Evolutionary conservation across 2,888 invertebrate genomes (phyloP), one percentile per base, ranked within the genome.

Genomic region (Sympetrum striolatum): DNA sequence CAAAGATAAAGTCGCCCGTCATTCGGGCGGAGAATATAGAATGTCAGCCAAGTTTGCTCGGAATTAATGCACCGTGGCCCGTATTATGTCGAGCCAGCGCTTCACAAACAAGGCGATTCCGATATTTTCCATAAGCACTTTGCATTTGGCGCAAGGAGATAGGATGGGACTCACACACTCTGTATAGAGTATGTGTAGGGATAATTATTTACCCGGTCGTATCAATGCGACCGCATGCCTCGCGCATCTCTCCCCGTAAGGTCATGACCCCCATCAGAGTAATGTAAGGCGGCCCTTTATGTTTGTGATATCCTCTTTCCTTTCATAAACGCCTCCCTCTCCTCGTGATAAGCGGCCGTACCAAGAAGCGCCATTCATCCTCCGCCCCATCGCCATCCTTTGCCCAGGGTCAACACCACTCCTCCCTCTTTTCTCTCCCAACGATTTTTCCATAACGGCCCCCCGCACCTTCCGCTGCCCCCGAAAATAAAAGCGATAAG

Each of bases 331-430:
- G 48, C 58, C 35, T 15, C 58, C 58, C 86, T n/a, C 60, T 37
- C 60, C n/a, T 5, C 37, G 18, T 60, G 60, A 86, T 86, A 64
- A 64, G 86, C 86, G 37, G 31, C 73, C 12, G 25, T 31, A 73
- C 73, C 73, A 31, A 73, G 73, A 60, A 60, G 12, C 58, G 39
- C 39, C 86, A 37, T 60, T 37, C 60, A 53, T 60, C 53, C 86
- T 53, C 53, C 81, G 2, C 53, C 35, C 53, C 82, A 25, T 48
- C 53, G 25, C 82, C 58, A 25, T 58, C 58, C 53, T 53, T 82
- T 82, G 53, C 86, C 86, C 86, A 60, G 58, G 22, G 86, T 86
- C 86, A 86, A 86, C 86, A 86, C 18, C 58, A 12, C 3, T 31
- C 37, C 82, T 64, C 58, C 86, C 37, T 6, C 53, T 14, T 14